Conservation (phyloP, 2,797 vertebrate genomes). For the Tapera naevia region DNA sequence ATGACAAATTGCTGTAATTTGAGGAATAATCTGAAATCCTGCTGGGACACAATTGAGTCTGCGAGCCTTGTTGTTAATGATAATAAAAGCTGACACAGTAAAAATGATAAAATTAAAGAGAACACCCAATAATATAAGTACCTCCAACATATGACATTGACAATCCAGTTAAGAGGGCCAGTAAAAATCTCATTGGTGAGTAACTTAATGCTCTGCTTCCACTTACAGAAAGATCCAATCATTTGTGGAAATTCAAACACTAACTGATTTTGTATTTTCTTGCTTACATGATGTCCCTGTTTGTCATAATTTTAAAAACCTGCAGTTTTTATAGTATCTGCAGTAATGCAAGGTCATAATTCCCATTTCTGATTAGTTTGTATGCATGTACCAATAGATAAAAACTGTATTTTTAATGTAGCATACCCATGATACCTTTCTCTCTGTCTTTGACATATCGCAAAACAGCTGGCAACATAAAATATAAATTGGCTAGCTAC, state of each 20-base stretch:
- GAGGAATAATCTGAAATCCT: slow-evolving; percentile 63
- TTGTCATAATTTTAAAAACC: background rate
- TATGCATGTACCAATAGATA: slow-evolving; percentile 6
- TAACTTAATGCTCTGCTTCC: background rate
- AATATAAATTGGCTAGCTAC: slow-evolving; percentile 57
- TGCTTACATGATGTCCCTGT: background rate
- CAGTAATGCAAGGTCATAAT: background rate
- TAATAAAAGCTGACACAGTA: slow-evolving; percentile 65
- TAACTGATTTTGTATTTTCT: background rate
- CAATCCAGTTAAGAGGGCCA: background rate
- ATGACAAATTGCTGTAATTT: slow-evolving; percentile 69
- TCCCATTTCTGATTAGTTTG: slow-evolving; percentile 21
- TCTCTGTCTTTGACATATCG: background rate
- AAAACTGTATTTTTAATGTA: background rate
- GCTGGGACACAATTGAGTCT: slow-evolving; percentile 44
- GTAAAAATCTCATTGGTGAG: background rate
- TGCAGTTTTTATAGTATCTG: background rate
- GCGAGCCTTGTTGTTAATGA: slow-evolving; percentile 49
- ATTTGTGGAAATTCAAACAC: background rate
- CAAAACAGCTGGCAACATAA: slow-evolving; percentile 65
- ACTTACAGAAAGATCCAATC: background rate
- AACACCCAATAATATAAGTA: slow-evolving; percentile 8
- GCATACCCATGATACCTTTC: slow-evolving; percentile 8
- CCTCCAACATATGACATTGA: background rate
- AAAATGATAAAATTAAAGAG: slow-evolving; percentile 54